Evolutionary conservation across 2,797 vertebrate genomes (phyloP).

Genomic region (Chiloscyllium punctatum): DNA sequence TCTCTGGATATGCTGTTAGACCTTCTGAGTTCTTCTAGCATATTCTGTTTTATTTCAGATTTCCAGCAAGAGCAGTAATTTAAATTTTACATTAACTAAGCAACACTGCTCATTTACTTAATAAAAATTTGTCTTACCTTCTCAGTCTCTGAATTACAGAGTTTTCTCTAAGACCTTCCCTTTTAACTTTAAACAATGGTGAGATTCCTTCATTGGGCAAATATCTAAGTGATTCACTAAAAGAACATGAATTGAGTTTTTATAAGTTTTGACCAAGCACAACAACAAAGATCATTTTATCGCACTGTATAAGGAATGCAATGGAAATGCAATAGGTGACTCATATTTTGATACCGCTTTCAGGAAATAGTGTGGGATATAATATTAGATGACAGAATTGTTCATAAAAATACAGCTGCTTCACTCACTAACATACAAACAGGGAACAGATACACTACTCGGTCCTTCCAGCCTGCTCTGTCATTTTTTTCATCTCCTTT

Average conservation of each 20-base stretch:
- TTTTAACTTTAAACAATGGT: conserved; percentile 70
- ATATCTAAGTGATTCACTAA: conserved; percentile 71
- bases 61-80: not conserved
- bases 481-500: too few relatives aligned
- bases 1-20: not conserved
- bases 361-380: not conserved
- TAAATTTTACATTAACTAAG: not conserved
- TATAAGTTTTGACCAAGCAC: not conserved
- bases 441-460: too few relatives aligned
- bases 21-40: not conserved
- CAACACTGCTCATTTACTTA: not conserved
- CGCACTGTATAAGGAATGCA: not conserved
- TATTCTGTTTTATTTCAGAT: not conserved
- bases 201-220: conserved; percentile 72
- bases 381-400: not conserved
- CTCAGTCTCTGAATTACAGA: conserved; percentile 58
- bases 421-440: not conserved
- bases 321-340: not conserved
- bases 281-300: not conserved
- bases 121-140: conserved; percentile 59
- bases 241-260: not conserved
- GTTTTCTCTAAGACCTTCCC: conserved; percentile 67
- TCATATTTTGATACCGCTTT: not conserved
- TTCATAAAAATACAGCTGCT: not conserved
- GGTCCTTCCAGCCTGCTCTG: too few relatives aligned